Base-by-base conservation (phyloP, 2,888 invertebrate genomes). In the Margaritifera margaritifera region DNA sequence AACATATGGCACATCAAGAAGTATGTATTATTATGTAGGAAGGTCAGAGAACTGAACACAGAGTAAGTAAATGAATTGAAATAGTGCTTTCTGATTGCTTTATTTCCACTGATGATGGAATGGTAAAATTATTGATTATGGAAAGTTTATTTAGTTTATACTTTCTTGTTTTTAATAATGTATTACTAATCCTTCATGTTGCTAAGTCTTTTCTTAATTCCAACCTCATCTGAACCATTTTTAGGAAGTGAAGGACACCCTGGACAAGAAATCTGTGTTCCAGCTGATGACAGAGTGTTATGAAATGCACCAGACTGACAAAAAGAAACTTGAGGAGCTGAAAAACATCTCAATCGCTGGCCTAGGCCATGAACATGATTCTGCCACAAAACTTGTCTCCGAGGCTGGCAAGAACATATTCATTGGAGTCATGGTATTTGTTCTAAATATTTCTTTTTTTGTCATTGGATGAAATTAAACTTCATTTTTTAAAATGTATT, bases 161-260 rank as follows among this genome's bases (percentile, higher is more conserved):
- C 11, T 19, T 56, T 24, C 18, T 56, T 15, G 18, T 53, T 19
- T 53, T 18, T 53, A 19, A 53, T 0, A 55, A 11, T 6, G 6
- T 22, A 24, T 56, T 24, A 60, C 15, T 15, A 60, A 60, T 27
- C n/a, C 6, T 27, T 55, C 24, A 25, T 20, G 25, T 31, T 11
- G 22, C 22, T 64, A 52, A 42, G 42, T 42, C 42, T 11, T 42
- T 42, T 4, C 42, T 42, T 42, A 42, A 42, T 11, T 42, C 2
- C 15, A 42, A 8, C 42, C 31, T 3, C 11, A 1, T 3, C 42
- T 15, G 11, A 42, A 42, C 18, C 31, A 25, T 19, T 50, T 75
- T 15, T 72, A 89, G 89, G 89, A 89, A 72, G 89, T 90, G 25
- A 90, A 90, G 72, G 90, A 90, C 76, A 88, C 89, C 0, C 68